Evolutionary conservation across 2,888 invertebrate genomes (phyloP).

Genomic region (Encarsia formosa): DNA sequence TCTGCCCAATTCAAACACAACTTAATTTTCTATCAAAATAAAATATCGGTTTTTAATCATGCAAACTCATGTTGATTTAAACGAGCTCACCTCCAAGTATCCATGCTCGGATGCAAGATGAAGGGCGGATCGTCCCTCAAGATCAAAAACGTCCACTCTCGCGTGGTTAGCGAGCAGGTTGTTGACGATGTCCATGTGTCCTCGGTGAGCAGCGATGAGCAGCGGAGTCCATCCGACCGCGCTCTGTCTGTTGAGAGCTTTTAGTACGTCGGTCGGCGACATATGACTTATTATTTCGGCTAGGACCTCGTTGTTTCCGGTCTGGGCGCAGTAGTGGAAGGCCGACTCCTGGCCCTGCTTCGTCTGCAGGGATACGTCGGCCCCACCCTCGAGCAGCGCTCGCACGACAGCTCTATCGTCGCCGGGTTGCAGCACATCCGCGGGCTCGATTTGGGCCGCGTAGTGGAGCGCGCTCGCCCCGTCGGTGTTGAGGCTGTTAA

Average conservation of each 20-base stretch:
- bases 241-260: slow-evolving; percentile 90
- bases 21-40: too few species aligned
- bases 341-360: slow-evolving; percentile 88
- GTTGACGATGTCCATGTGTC: slow-evolving; percentile 90
- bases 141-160: slow-evolving; percentile 97
- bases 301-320: slow-evolving; percentile 93
- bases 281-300: slow-evolving; percentile 91
- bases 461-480: slow-evolving; percentile 94
- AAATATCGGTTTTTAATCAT: too few species aligned
- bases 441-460: slow-evolving; percentile 83
- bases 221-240: slow-evolving; percentile 96
- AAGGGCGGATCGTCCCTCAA: slow-evolving; percentile 89
- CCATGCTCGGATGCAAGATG: slow-evolving; percentile 95
- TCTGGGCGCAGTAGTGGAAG: slow-evolving; percentile 90
- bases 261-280: slow-evolving; percentile 84
- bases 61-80: too few species aligned
- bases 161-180: slow-evolving; percentile 90
- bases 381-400: slow-evolving; percentile 84
- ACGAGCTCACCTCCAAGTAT: slow-evolving; percentile 58
- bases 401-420: slow-evolving; percentile 85
- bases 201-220: slow-evolving; percentile 91
- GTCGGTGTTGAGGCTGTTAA: slow-evolving; percentile 84
- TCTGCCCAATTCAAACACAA: too few species aligned
- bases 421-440: slow-evolving; percentile 69
- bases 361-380: slow-evolving; percentile 81